Base-by-base conservation (phyloP, 2,888 invertebrate genomes). In the Colostygia pectinataria region DNA sequence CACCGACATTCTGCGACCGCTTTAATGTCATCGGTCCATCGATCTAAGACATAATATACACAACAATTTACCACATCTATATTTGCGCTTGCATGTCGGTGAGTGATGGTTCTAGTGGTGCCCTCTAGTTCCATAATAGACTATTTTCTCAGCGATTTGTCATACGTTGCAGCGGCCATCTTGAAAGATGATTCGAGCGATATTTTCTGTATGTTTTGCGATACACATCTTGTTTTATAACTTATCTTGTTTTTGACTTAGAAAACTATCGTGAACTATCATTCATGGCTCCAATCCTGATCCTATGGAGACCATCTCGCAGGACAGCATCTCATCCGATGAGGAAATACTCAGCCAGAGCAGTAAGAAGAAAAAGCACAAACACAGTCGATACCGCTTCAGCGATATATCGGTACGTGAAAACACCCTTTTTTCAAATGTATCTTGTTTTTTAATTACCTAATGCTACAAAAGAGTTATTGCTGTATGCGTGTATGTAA, bases 281-380 rank as follows among this genome's bases (percentile, higher is more conserved):
- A n/a, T n/a, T n/a, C n/a, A n/a, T n/a, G n/a, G n/a, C n/a, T n/a
- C n/a, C n/a, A n/a, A n/a, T 0, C 72, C 74, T 0, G 83, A 80
- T 4, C 7, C 23, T 3, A 20, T 82, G 67, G 93, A 93, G 68
- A 92, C 92, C 1, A 91, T 93, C 44, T 92, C 93, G 0, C 69
- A 93, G 49, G 93, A 93, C 63, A 93, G 92, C 71, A 93, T 93
- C 38, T 93, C 93, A 0, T 93, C 93, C 0, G 89, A 88, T 44
- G 91, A 91, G 1, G 87, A 81, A 50, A 73, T 86, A 10, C 63
- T 88, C 1, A 82, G 80, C 27, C 74, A 83, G 25, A 53, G 57
- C 2, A 77, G 71, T 5, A 82, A 68, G 47, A 76, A 66, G 45
- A 86, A 83, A 50, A 88, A 83, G 74, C n/a, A n/a, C n/a, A n/a